Evolutionary conservation across 2,888 invertebrate species (phyloP).

Genomic region (Erebia palarica): DNA sequence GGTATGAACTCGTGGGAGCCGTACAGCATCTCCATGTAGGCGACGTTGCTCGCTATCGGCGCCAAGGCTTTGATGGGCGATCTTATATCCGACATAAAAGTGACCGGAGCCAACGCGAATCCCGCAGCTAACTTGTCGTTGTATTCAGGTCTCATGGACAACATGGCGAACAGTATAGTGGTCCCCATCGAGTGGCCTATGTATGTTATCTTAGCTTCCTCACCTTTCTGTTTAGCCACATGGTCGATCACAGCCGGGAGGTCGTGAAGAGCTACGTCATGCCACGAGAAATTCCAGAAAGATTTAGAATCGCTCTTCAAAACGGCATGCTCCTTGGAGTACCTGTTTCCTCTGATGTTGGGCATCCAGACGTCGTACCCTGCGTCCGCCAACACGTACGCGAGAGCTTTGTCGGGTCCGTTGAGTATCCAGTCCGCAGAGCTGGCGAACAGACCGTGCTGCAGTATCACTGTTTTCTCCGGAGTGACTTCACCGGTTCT

Average conservation of each 20-base stretch:
- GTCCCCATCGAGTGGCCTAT: constrained; percentile 97
- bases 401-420: constrained; percentile 85
- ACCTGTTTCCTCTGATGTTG: constrained; percentile 91
- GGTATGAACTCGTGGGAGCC: constrained; percentile 89
- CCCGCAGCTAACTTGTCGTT: constrained; percentile 85
- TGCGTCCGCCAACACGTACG: constrained; percentile 85
- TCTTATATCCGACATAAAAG: constrained; percentile 84
- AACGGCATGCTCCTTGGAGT: constrained; percentile 85
- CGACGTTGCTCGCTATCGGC: constrained; percentile 82
- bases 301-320: constrained; percentile 79
- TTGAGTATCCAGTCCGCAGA: constrained; percentile 91
- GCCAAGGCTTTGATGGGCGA: constrained; percentile 86
- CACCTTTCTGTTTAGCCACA: constrained; percentile 61
- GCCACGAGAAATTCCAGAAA: constrained; percentile 91
- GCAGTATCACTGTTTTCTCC: constrained; percentile 83
- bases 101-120: constrained; percentile 87
- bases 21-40: constrained; percentile 83
- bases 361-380: constrained; percentile 93
- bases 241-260: constrained; percentile 92
- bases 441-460: constrained; percentile 91
- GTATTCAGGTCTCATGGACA: constrained; percentile 85
- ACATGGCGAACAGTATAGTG: constrained; percentile 87
- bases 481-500: constrained; percentile 57
- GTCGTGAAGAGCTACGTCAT: constrained; percentile 94
- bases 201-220: constrained; percentile 80